Evolutionary conservation across 1,140 invertebrate species (phyloP).

Genomic region (Drosophila teissieri): DNA sequence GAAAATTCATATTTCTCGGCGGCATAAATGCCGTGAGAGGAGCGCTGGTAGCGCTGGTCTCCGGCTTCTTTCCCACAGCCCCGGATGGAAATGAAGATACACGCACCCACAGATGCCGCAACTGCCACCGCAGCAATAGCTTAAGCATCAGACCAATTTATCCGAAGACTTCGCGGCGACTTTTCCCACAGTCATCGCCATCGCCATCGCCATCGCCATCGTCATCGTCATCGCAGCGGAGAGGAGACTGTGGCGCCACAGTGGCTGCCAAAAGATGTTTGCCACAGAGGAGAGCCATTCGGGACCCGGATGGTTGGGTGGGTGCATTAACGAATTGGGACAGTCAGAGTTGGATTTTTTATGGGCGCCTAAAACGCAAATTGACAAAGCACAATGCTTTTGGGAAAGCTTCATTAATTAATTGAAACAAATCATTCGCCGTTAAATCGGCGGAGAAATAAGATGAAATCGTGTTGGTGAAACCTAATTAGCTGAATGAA

Average conservation of each 20-base stretch:
- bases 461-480: background rate
- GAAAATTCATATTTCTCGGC: slow-evolving; percentile 60
- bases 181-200: slow-evolving; percentile 53
- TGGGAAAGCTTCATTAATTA: slow-evolving; percentile 25
- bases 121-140: slow-evolving; percentile 9
- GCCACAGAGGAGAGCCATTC: slow-evolving; percentile 62
- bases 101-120: slow-evolving; percentile 64
- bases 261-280: slow-evolving; percentile 67
- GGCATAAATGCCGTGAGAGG: slow-evolving; percentile 5
- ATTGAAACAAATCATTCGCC: slow-evolving; percentile 23
- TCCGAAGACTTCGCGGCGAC: slow-evolving; percentile 27
- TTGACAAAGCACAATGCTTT: slow-evolving; percentile 40
- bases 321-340: slow-evolving; percentile 27
- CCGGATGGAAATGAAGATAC: slow-evolving; percentile 36
- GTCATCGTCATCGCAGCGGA: slow-evolving; percentile 4
- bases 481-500: background rate
- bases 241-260: slow-evolving; percentile 45
- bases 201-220: background rate
- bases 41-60: background rate
- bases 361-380: slow-evolving; percentile 61
- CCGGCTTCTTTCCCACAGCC: slow-evolving; percentile 56
- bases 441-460: slow-evolving; percentile 12
- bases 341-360: slow-evolving; percentile 33
- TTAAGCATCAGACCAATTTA: slow-evolving; percentile 8
- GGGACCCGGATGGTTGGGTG: background rate